Conservation (phyloP, 2,888 invertebrate species). For the Celastrina argiolus region DNA sequence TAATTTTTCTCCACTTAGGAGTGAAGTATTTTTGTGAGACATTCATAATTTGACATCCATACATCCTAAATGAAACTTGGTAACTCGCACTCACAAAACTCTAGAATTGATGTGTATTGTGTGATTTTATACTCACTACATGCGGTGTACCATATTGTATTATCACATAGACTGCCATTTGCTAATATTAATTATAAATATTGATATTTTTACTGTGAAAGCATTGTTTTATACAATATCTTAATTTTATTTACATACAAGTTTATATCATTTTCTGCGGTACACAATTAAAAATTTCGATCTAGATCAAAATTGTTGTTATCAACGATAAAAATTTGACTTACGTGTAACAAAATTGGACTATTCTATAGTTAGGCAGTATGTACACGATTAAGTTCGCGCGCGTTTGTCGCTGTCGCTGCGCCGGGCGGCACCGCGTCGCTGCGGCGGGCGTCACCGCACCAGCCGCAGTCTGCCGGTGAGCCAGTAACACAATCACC, state of each 20-base stretch:
- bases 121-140: neutral
- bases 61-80: neutral
- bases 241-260: conserved; percentile 8
- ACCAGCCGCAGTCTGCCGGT: neutral
- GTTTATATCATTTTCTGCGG: neutral
- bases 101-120: neutral
- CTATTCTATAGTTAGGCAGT: conserved; percentile 17
- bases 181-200: conserved; percentile 9
- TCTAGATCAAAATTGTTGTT: conserved; percentile 4
- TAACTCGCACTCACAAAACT: conserved; percentile 1
- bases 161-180: neutral
- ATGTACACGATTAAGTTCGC: neutral
- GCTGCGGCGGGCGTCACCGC: too few relatives aligned
- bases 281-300: neutral
- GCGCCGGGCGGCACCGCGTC: neutral
- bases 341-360: conserved; percentile 14
- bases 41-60: neutral
- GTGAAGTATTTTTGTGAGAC: neutral
- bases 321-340: conserved; percentile 10
- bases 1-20: neutral
- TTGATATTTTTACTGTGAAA: conserved; percentile 4
- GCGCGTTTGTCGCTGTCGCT: neutral
- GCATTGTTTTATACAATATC: conserved; percentile 4
- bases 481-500: conserved; percentile 13
- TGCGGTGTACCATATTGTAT: neutral